A percentile compares a stretch with the other conserved stretches of the same genome.
These are phyloP conservation scores for Diaphora mendica DNA, from an alignment of 2,888 invertebrate species.

Conservation along the genomic window DNA sequence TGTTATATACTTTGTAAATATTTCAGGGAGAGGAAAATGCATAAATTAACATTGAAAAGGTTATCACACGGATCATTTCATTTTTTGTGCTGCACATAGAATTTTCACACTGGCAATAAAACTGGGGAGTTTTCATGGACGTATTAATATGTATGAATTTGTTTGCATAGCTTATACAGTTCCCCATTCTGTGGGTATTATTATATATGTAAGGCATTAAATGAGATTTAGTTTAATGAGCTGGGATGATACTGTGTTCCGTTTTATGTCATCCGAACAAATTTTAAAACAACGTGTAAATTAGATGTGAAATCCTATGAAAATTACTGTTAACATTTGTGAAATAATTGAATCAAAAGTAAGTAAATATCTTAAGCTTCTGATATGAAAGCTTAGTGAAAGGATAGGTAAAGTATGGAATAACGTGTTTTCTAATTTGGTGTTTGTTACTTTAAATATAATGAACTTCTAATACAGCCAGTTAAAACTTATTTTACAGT, in stretches of 20 bases:
- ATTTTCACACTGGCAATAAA: slow-evolving; percentile 71
- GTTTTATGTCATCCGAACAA: background rate
- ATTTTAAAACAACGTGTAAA: background rate
- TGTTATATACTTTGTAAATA: slow-evolving; percentile 48
- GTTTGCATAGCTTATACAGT: slow-evolving; percentile 25
- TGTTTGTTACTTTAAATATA: no score
- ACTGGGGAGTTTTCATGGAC: slow-evolving; percentile 62
- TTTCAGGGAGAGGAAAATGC: slow-evolving; percentile 48
- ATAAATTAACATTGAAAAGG: slow-evolving; percentile 67
- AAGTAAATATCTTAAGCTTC: no score
- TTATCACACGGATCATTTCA: slow-evolving; percentile 68
- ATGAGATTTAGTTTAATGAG: slow-evolving; percentile 2
- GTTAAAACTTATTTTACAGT: no score
- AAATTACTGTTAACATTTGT: background rate
- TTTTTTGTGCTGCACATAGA: slow-evolving; percentile 67
- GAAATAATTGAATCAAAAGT: no score
- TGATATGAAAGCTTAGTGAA: no score
- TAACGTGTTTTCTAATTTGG: no score
- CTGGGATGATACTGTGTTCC: background rate
- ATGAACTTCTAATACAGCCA: no score
- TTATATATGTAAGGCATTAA: background rate
- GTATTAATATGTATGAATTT: slow-evolving; percentile 78
- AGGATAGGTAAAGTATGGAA: no score
- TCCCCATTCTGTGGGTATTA: background rate
- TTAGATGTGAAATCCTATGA: background rate